Evolutionary conservation across 2,797 vertebrate genomes (phyloP).

Genomic region (Danio albolineatus): DNA sequence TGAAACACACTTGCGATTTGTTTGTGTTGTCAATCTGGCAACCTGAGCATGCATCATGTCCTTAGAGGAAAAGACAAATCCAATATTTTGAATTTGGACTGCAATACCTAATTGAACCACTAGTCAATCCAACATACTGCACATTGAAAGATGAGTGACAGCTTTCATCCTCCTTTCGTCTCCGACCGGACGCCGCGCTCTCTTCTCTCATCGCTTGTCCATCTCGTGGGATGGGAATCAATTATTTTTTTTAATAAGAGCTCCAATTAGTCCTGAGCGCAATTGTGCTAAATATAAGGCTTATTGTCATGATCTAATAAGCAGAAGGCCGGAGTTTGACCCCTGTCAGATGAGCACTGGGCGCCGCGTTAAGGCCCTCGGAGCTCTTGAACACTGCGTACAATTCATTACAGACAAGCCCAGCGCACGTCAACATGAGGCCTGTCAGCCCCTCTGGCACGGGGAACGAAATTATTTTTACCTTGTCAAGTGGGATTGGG

Average conservation of each 20-base stretch:
- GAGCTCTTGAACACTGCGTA: background rate
- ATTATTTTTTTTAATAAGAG: slow-evolving; percentile 60
- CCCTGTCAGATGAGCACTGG: slow-evolving; percentile 50
- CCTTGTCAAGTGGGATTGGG: slow-evolving; percentile 6
- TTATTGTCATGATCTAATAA: slow-evolving; percentile 64
- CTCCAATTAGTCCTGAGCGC: slow-evolving; percentile 51
- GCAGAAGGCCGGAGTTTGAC: slow-evolving; percentile 51
- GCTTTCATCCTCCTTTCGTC: slow-evolving; percentile 10
- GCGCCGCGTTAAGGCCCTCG: slow-evolving; percentile 36
- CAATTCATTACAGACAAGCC: slow-evolving; percentile 28
- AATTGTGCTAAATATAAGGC: slow-evolving; percentile 62
- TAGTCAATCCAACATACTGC: background rate
- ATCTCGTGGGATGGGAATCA: slow-evolving; percentile 57
- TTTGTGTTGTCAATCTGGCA: too few relatives aligned
- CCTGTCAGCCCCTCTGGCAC: slow-evolving; percentile 22
- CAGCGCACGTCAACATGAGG: slow-evolving; percentile 4
- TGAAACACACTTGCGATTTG: too few relatives aligned
- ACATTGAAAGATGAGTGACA: slow-evolving; percentile 24
- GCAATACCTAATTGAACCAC: too few relatives aligned
- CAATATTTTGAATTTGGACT: too few relatives aligned
- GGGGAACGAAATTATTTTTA: slow-evolving; percentile 16
- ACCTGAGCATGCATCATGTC: too few relatives aligned
- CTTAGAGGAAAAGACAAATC: too few relatives aligned
- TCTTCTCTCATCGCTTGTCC: slow-evolving; percentile 26
- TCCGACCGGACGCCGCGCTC: slow-evolving; percentile 43